These are phyloP conservation scores for Clitarchus hookeri DNA, from an alignment of 2,888 invertebrate genomes.

Conservation along the genomic window DNA sequence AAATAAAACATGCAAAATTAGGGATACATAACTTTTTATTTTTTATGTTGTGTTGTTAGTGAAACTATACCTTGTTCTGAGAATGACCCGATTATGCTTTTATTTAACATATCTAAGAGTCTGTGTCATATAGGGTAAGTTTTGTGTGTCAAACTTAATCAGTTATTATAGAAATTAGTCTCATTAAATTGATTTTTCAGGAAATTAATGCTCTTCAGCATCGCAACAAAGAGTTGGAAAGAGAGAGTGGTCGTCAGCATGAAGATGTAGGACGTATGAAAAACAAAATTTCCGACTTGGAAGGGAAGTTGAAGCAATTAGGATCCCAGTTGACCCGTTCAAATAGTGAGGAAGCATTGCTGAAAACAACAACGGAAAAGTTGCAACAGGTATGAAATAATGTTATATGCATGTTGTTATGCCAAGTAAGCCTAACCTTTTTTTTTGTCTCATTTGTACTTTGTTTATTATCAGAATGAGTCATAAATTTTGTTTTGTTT, in stretches of 20 bases:
- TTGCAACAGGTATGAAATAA: neutral
- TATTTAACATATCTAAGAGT: no score
- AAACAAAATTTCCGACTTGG: neutral
- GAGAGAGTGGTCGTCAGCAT: neutral
- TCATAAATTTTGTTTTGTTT: no score
- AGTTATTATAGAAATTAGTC: neutral
- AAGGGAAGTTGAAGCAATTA: neutral
- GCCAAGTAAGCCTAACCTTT: no score
- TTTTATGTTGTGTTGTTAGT: neutral
- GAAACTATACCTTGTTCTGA: neutral
- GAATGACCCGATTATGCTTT: neutral
- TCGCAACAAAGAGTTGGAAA: conserved; percentile 7
- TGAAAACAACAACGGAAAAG: neutral
- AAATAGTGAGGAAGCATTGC: neutral
- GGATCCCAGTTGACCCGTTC: neutral
- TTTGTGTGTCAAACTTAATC: no score
- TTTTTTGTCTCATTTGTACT: no score
- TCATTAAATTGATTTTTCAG: neutral
- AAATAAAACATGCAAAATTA: neutral
- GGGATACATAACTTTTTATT: neutral
- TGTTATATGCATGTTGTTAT: no score
- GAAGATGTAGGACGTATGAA: neutral
- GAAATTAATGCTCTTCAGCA: neutral
- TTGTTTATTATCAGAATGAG: no score
- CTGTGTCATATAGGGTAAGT: no score